phyloP scores from a whole-genome alignment of 2,113 vertebrate species.

The Nothobranchius kuhntae region DNA sequence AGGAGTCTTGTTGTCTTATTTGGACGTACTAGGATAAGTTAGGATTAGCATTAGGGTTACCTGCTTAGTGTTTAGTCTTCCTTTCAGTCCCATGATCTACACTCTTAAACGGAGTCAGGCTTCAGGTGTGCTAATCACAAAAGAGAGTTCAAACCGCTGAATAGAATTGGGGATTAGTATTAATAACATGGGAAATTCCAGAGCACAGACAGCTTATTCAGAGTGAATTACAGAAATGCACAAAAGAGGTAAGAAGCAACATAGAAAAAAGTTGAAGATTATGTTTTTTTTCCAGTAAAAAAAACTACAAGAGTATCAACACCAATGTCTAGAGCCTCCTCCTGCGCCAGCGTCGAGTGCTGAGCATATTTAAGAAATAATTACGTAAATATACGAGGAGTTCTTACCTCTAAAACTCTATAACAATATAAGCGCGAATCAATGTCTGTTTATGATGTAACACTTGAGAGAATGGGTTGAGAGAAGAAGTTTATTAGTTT shows the following conservation, averaged over 20 bases:
- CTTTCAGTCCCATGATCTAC: constrained; percentile 95
- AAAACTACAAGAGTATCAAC: constrained; percentile 82
- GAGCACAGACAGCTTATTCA: constrained; percentile 91
- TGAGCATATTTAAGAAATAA: constrained; percentile 86
- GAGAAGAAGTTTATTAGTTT: constrained; percentile 95
- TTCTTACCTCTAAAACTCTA: constrained; percentile 98
- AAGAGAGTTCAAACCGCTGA: constrained; percentile 94
- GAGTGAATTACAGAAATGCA: constrained; percentile 84
- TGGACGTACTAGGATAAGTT: too few species aligned
- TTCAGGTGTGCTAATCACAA: constrained; percentile 98
- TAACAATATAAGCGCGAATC: constrained; percentile 97
- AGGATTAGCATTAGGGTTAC: constrained; percentile 87
- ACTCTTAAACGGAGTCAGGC: constrained; percentile 95
- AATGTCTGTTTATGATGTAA: constrained; percentile 97
- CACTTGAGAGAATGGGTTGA: constrained; percentile 92
- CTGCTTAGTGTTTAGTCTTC: constrained; percentile 99
- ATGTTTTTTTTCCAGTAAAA: constrained; percentile 83
- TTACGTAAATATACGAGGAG: constrained; percentile 84
- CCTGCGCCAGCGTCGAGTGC: constrained; percentile 82
- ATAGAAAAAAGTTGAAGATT: constrained; percentile 87
- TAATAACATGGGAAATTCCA: constrained; percentile 93
- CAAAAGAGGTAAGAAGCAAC: constrained; percentile 85
- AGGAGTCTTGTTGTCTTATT: too few species aligned
- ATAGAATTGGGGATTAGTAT: constrained; percentile 89
- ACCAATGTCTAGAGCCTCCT: constrained; percentile 85